phyloP scores from a whole-genome alignment of 1,140 invertebrate genomes.

The Triops cancriformis region DNA sequence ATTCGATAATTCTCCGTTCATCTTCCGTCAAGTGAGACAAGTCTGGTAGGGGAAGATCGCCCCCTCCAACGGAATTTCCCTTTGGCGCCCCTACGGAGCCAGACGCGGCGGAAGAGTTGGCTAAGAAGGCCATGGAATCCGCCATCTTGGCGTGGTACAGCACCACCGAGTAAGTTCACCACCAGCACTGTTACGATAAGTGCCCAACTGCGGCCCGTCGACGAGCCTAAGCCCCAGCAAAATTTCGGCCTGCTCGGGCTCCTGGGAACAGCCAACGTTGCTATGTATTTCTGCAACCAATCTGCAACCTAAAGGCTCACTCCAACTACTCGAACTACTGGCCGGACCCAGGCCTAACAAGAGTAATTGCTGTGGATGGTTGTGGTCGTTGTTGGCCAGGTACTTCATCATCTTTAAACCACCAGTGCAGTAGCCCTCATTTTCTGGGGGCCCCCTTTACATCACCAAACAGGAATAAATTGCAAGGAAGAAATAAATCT shows the following conservation, averaged over 20 bases:
- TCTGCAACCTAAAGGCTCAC: neutral
- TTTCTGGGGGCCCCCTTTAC: neutral
- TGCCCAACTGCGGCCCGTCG: too few relatives aligned
- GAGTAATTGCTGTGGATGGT: neutral
- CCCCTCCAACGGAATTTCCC: neutral
- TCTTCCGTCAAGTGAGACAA: constrained; percentile 95
- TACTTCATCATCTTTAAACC: neutral
- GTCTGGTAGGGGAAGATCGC: constrained; percentile 59
- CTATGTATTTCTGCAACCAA: neutral
- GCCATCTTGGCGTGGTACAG: constrained; percentile 6
- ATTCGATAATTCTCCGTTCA: constrained; percentile 93
- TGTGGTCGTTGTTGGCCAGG: neutral
- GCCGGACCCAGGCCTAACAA: neutral
- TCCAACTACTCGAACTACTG: neutral
- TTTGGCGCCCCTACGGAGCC: neutral
- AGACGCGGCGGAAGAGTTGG: neutral
- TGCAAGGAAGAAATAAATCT: neutral
- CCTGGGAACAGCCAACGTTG: neutral
- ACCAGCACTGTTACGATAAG: neutral
- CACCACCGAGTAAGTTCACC: neutral
- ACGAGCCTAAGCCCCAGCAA: too few relatives aligned
- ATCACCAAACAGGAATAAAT: neutral
- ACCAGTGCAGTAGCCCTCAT: neutral
- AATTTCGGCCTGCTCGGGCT: neutral
- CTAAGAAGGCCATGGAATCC: constrained; percentile 12